Evolutionary conservation across 2,113 vertebrate species (phyloP).

Genomic region (Microcebus ravelobensis): DNA sequence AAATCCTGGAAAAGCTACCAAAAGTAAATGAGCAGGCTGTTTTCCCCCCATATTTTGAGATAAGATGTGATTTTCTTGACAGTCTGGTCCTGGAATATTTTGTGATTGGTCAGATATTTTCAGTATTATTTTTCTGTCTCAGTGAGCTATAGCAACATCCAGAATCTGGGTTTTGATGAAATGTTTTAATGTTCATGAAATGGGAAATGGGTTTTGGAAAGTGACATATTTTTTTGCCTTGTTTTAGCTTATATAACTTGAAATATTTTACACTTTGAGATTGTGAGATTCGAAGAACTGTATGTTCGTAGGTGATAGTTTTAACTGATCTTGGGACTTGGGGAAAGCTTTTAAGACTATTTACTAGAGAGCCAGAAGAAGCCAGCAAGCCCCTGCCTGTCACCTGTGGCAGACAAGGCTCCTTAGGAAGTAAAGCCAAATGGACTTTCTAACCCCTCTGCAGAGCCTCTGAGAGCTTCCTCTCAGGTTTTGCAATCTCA

Average conservation of each 20-base stretch:
- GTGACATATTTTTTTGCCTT: conserved; percentile 10
- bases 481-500: background rate
- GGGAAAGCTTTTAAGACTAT: background rate
- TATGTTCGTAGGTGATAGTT: background rate
- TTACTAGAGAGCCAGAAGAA: conserved; percentile 17
- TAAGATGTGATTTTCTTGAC: conserved; percentile 48
- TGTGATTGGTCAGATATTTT: background rate
- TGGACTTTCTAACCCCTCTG: background rate
- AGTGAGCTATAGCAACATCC: background rate
- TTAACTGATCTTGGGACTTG: conserved; percentile 8
- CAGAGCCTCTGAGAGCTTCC: background rate
- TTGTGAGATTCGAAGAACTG: conserved; percentile 17
- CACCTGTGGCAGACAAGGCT: background rate
- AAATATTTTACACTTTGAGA: conserved; percentile 40
- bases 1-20: conserved; percentile 34
- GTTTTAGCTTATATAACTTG: conserved; percentile 43
- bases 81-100: conserved; percentile 30
- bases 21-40: background rate
- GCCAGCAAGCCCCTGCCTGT: background rate
- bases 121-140: background rate
- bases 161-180: conserved; percentile 41
- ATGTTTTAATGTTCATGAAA: background rate
- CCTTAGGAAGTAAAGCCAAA: background rate
- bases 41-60: conserved; percentile 32
- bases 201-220: background rate